Evolutionary conservation across 2,113 vertebrate genomes (phyloP).

Genomic region (Gallinago jamesoni): DNA sequence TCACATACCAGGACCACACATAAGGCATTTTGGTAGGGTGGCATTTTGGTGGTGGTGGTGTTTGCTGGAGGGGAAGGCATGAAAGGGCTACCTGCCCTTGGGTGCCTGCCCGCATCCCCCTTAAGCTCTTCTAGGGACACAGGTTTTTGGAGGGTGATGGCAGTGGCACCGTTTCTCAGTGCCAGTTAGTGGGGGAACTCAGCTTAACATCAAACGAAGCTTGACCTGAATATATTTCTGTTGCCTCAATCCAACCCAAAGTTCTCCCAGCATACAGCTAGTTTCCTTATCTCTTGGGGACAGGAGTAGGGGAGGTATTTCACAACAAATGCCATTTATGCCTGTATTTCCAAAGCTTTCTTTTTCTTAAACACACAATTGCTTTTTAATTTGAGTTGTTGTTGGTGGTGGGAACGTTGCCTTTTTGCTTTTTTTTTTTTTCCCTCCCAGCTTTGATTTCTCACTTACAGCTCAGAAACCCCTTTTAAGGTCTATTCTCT

Average conservation of each 20-base stretch:
- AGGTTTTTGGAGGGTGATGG: background rate
- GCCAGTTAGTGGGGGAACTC: background rate
- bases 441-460: constrained; percentile 27
- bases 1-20: rapidly evolving
- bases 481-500: constrained; percentile 52
- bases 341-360: constrained; percentile 14
- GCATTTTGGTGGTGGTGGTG: rapidly evolving
- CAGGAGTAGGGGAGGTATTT: background rate
- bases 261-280: background rate
- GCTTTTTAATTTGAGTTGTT: constrained; percentile 25
- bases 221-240: constrained; percentile 18
- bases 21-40: background rate
- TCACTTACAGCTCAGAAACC: constrained; percentile 55
- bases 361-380: constrained; percentile 5
- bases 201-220: background rate
- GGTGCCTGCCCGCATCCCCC: rapidly evolving
- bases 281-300: constrained; percentile 21
- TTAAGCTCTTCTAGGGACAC: background rate
- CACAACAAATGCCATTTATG: constrained; percentile 38
- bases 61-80: background rate
- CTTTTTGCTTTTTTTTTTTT: background rate
- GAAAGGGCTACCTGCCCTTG: background rate
- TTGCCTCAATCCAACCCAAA: constrained; percentile 2
- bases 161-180: background rate
- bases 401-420: background rate